Base-by-base conservation (phyloP, 53 echinoderm and acorn worm species). In the Crossaster papposus region DNA sequence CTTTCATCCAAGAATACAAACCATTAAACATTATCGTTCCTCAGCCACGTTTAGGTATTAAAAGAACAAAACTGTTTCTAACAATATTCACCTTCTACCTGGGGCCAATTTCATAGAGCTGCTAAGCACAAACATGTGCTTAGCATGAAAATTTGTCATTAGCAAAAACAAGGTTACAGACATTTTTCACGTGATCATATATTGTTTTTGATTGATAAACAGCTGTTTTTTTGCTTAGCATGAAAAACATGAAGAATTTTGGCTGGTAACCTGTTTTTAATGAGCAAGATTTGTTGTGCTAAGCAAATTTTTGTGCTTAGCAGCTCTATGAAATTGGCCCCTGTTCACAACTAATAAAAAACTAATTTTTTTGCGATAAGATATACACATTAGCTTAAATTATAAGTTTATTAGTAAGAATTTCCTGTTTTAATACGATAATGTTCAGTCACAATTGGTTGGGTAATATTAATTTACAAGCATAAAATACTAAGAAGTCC, bases 391-490 rank as follows among this genome's bases (percentile, higher is more conserved):
- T 11, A 70, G 38, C 54, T 26, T 83, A 13, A 4, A 65, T 70
- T 20, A 44, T 65, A 23, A 70, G 50, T 84, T n/a, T 72, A 84
- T 30, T 84, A 84, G 54, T 71, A 31, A 4, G 17, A 36, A 26
- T 81, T 18, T 81, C 62, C 37, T 14, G 37, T 51, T 84, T 71
- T 84, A 84, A 72, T 36, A 72, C 52, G 29, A 53, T 72, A 29
- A 44, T 44, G 44, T 51, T 51, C 52, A 72, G 84, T 84, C 84
- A 84, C 84, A 72, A 83, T 83, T 54, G 11, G 33, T 74, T 74
- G 35, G 37, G 36, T 83, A 65, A 68, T 68, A 84, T 84, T 84
- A 84, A 84, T 35, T 72, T 72, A 84, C 51, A 72, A 72, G 84
- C 84, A 31, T 84, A 52, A 52, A 72, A 72, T 35, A 37, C 72